Evolutionary conservation across 2,888 invertebrate genomes (phyloP).

Genomic region (Drosophila multiciliata): DNA sequence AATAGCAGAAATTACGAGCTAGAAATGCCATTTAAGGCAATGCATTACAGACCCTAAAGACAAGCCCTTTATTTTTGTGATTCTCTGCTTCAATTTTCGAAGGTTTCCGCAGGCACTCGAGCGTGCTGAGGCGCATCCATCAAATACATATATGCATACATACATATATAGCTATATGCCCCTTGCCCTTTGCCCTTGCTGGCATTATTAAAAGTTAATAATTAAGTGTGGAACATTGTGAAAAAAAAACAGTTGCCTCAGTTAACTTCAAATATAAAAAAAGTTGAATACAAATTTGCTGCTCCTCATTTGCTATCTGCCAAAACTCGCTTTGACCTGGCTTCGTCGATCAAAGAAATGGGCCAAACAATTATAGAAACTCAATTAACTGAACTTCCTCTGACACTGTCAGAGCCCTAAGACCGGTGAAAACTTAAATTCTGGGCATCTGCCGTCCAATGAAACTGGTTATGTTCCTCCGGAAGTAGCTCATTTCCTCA

Average conservation of each 20-base stretch:
- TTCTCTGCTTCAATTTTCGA: conserved; percentile 44
- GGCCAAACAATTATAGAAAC: background rate
- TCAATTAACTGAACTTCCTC: background rate
- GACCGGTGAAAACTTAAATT: background rate
- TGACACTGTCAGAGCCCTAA: background rate
- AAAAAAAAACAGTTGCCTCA: background rate
- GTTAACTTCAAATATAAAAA: background rate
- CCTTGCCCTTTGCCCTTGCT: conserved; percentile 38
- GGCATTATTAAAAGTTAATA: conserved; percentile 10
- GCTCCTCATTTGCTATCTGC: background rate
- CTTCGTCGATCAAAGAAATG: background rate
- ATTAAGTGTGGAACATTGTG: background rate
- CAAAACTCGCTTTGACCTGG: background rate
- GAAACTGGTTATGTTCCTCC: background rate
- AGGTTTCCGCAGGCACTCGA: conserved; percentile 67
- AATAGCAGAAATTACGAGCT: conserved; percentile 47
- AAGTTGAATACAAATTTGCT: background rate
- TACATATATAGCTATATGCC: background rate
- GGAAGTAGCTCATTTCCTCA: background rate
- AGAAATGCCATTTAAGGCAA: conserved; percentile 64
- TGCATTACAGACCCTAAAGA: conserved; percentile 46
- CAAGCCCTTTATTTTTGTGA: conserved; percentile 64
- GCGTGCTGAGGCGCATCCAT: conserved; percentile 68
- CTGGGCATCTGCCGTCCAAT: background rate
- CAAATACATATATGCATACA: background rate